Percentiles rank a stretch among this genome's conserved stretches.
Conservation (phyloP, 2,113 vertebrate species). For the Sclerurus mexicanus region DNA sequence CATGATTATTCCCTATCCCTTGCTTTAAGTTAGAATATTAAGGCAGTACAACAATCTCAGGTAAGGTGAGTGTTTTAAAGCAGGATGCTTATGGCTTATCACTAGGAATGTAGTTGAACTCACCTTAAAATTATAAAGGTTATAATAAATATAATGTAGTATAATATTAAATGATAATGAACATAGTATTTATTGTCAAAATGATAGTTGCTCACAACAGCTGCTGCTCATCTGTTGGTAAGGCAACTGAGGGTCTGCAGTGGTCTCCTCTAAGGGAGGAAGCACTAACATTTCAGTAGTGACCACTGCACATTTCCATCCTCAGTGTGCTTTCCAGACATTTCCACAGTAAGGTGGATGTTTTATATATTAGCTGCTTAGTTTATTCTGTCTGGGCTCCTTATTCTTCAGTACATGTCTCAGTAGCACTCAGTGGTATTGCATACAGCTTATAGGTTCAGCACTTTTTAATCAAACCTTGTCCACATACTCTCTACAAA, state of each 20-base stretch:
- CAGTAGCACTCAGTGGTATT: neutral
- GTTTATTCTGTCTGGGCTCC: neutral
- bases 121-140: neutral
- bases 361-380: neutral
- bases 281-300: neutral
- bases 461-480: neutral
- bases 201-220: neutral
- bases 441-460: neutral
- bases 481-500: neutral
- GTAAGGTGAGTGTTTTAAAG: neutral
- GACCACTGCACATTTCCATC: neutral
- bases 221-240: neutral
- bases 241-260: neutral
- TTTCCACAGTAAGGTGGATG: neutral
- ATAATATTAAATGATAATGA: neutral
- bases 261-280: neutral
- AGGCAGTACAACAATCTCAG: neutral
- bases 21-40: neutral
- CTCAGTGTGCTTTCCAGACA: neutral
- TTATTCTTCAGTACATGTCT: neutral
- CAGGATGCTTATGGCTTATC: neutral
- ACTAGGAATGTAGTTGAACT: neutral
- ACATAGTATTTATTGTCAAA: neutral
- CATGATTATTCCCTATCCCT: neutral
- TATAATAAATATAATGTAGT: neutral